Conservation (phyloP, 2,797 vertebrate species). For the Erethizon dorsatum region DNA sequence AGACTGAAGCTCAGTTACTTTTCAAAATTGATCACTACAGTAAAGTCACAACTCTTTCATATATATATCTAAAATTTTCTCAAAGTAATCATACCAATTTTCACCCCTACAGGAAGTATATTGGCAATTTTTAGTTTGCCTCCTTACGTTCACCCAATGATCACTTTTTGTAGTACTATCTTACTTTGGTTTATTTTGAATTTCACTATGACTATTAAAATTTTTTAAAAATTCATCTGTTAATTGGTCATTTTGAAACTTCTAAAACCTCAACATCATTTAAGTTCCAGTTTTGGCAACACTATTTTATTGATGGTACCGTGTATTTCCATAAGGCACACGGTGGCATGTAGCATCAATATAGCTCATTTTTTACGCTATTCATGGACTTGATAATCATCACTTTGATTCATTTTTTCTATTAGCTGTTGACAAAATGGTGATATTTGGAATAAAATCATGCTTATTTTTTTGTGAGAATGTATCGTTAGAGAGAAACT, state of each 20-base stretch:
- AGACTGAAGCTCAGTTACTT: background rate
- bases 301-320: background rate
- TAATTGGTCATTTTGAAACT: background rate
- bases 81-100: background rate
- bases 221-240: background rate
- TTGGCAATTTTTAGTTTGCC: background rate
- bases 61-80: background rate
- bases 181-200: slow-evolving; percentile 19
- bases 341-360: background rate
- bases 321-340: slow-evolving; percentile 25
- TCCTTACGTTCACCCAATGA: background rate
- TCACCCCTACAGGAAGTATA: background rate
- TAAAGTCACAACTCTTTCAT: background rate
- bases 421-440: background rate
- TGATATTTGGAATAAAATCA: background rate
- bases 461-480: background rate
- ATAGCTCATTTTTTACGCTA: background rate
- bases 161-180: background rate
- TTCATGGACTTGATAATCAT: background rate
- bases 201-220: background rate
- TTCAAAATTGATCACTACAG: background rate
- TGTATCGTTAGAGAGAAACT: background rate
- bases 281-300: background rate
- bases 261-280: background rate
- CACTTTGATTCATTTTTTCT: background rate